Evolutionary conservation across 2,797 vertebrate genomes (phyloP).

Genomic region (Echeneis naucrates): DNA sequence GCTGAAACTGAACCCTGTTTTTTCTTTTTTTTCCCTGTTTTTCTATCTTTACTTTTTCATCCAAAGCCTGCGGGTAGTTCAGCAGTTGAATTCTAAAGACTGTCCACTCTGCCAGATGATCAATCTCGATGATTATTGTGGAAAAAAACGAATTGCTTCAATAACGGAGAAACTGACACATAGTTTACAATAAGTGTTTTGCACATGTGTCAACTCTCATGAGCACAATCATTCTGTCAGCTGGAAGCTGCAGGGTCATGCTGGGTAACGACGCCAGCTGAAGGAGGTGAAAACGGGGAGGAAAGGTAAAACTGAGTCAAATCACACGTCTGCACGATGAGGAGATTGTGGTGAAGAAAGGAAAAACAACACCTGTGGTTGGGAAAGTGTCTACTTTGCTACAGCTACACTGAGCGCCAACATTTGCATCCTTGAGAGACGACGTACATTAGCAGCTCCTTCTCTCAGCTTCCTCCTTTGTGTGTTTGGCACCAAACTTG

Average conservation of each 20-base stretch:
- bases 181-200: no score
- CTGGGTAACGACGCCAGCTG: no score
- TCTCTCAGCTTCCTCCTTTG: neutral
- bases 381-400: neutral
- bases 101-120: neutral
- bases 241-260: no score
- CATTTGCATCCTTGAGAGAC: no score
- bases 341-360: no score
- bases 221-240: neutral
- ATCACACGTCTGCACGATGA: no score
- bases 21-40: neutral
- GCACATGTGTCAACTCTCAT: no score
- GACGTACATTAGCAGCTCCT: no score
- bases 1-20: neutral
- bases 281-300: no score
- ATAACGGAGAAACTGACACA: no score
- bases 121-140: neutral
- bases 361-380: neutral
- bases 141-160: no score
- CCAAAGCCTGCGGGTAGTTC: neutral
- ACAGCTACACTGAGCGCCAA: neutral
- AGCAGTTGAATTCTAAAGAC: neutral
- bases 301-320: no score
- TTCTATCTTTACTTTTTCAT: neutral
- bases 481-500: neutral